Conservation (phyloP, 1,140 invertebrate genomes). For the Scylla paramamosain region DNA sequence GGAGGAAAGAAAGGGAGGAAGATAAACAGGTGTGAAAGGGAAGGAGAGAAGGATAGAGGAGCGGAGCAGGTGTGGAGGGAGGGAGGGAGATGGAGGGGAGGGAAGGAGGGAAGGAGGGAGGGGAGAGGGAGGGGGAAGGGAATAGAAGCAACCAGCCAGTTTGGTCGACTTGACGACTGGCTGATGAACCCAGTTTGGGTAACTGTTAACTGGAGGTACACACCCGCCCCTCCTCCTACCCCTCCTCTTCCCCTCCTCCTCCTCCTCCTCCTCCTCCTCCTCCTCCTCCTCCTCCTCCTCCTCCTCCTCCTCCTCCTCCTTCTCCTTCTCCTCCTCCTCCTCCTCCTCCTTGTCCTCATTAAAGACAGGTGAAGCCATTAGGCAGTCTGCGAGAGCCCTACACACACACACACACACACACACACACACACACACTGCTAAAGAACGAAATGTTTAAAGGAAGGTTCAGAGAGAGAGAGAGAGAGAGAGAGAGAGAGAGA, state of each 20-base stretch:
- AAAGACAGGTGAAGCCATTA: conserved; percentile 22
- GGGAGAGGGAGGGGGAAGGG: background rate
- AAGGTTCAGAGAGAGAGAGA: no score
- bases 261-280: background rate
- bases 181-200: no score
- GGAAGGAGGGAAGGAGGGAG: background rate
- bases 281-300: background rate
- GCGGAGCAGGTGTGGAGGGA: background rate
- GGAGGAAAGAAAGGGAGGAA: no score
- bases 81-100: background rate
- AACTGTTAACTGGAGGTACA: no score
- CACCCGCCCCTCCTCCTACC: background rate
- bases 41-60: background rate
- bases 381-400: background rate
- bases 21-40: background rate
- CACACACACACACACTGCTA: conserved; percentile 43
- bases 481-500: no score
- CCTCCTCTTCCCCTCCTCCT: background rate
- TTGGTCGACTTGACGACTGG: no score
- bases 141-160: background rate
- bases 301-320: background rate
- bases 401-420: conserved; percentile 52
- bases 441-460: no score
- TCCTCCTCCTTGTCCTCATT: conserved; percentile 11
- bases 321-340: background rate